Percentiles rank a stretch among this genome's conserved stretches.
Evolutionary conservation across 1,140 invertebrate species (phyloP).

Genomic region (Temnothorax longispinosus): DNA sequence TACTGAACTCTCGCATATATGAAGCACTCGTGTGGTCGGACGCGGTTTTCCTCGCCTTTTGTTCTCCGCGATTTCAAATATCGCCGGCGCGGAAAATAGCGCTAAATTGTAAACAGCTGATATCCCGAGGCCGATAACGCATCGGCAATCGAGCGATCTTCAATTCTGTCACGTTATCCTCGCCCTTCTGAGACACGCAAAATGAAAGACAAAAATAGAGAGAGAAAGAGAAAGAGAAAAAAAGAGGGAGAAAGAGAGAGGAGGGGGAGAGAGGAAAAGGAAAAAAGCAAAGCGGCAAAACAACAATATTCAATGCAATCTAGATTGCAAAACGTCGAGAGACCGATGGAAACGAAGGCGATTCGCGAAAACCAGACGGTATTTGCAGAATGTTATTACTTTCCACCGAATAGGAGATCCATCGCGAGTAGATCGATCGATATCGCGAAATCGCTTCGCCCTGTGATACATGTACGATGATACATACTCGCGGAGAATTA

Average conservation of each 20-base stretch:
- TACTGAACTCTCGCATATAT: not conserved
- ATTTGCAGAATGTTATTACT: constrained; percentile 54
- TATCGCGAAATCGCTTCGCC: not conserved
- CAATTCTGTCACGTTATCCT: constrained; percentile 23
- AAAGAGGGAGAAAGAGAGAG: not conserved
- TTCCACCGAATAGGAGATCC: constrained; percentile 35
- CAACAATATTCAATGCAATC: constrained; percentile 51
- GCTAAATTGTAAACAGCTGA: constrained; percentile 36
- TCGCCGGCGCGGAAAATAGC: constrained; percentile 11
- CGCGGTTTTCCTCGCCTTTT: constrained; percentile 13
- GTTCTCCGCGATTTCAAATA: constrained; percentile 30
- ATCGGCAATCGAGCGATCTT: constrained; percentile 3
- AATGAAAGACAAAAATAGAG: constrained; percentile 13
- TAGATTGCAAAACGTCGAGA: constrained; percentile 34
- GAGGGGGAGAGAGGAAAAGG: not conserved
- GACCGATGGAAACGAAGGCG: constrained; percentile 51
- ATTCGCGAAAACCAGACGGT: constrained; percentile 20
- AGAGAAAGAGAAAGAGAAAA: not conserved
- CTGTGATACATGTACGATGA: not conserved
- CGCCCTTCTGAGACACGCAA: not conserved
- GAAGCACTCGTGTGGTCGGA: not conserved
- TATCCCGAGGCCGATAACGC: not conserved
- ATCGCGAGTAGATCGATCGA: constrained; percentile 24
- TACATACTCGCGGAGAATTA: constrained; percentile 31
- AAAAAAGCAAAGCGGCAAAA: constrained; percentile 10